These are phyloP conservation scores for Pogonomyrmex californicus DNA, from an alignment of 1,140 invertebrate species.

Conservation along the genomic window DNA sequence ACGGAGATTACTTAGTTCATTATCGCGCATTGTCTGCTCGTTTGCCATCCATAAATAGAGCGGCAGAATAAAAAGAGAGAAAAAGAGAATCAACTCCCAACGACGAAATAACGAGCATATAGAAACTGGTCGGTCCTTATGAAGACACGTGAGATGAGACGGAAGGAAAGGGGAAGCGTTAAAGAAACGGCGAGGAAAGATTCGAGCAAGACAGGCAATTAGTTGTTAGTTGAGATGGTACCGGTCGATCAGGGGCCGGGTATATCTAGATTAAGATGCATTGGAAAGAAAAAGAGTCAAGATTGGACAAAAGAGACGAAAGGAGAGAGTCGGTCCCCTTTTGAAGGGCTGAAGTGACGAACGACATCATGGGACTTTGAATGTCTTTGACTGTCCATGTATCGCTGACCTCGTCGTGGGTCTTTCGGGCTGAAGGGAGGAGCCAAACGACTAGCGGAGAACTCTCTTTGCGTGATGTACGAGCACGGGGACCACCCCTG, in stretches of 20 bases:
- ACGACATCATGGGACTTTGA: slow-evolving; percentile 76
- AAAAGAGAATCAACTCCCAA: slow-evolving; percentile 13
- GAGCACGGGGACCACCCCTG: slow-evolving; percentile 84
- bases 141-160: slow-evolving; percentile 53
- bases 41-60: slow-evolving; percentile 79
- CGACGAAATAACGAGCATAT: slow-evolving; percentile 71
- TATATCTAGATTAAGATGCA: slow-evolving; percentile 84
- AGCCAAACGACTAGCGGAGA: slow-evolving; percentile 74
- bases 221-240: slow-evolving; percentile 73
- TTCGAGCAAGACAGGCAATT: slow-evolving; percentile 73
- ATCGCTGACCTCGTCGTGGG: slow-evolving; percentile 62
- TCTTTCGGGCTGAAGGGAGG: slow-evolving; percentile 63
- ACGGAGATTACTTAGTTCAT: slow-evolving; percentile 64
- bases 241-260: slow-evolving; percentile 55
- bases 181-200: neutral
- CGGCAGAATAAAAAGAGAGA: slow-evolving; percentile 52
- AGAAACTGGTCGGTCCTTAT: slow-evolving; percentile 75
- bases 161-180: slow-evolving; percentile 40
- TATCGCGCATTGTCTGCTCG: slow-evolving; percentile 70
- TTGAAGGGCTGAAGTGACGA: slow-evolving; percentile 70
- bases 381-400: slow-evolving; percentile 71
- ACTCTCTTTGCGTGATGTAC: slow-evolving; percentile 80
- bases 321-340: slow-evolving; percentile 56
- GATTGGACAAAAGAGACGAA: slow-evolving; percentile 67
- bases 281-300: slow-evolving; percentile 60